phyloP scores from a whole-genome alignment of 1,140 invertebrate species.

The Amyelois transitella region DNA sequence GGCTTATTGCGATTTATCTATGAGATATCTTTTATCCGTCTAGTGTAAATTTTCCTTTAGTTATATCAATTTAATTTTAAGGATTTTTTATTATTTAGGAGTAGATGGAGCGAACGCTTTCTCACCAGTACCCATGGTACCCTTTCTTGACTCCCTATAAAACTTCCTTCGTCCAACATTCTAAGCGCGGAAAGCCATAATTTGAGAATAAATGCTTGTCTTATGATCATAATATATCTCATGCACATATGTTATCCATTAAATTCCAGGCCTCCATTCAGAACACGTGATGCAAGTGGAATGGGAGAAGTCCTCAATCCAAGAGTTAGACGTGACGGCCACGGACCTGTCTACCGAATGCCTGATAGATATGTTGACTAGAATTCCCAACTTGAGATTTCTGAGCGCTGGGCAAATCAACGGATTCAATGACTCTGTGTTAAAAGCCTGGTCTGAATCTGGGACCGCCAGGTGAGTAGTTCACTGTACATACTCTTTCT shows the following conservation, averaged over 20 bases:
- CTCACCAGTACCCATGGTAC: too few relatives aligned
- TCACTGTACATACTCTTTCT: neutral
- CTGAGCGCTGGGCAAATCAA: slow-evolving; percentile 97
- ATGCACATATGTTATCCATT: neutral
- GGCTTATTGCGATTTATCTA: too few relatives aligned
- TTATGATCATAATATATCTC: too few relatives aligned
- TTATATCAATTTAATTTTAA: too few relatives aligned
- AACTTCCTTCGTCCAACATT: too few relatives aligned
- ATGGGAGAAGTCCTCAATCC: slow-evolving; percentile 96
- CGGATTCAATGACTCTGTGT: slow-evolving; percentile 95
- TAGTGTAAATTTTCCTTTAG: too few relatives aligned
- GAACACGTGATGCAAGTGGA: slow-evolving; percentile 95
- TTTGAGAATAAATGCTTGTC: too few relatives aligned
- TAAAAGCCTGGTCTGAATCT: slow-evolving; percentile 91
- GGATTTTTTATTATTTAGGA: too few relatives aligned
- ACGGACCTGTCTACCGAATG: slow-evolving; percentile 97
- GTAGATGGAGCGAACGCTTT: too few relatives aligned
- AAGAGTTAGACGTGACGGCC: slow-evolving; percentile 97
- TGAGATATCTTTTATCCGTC: too few relatives aligned
- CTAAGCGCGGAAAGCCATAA: too few relatives aligned
- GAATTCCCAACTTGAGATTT: slow-evolving; percentile 91
- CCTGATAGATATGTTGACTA: slow-evolving; percentile 91
- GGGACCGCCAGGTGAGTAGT: slow-evolving; percentile 81
- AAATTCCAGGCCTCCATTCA: slow-evolving; percentile 84
- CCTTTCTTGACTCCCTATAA: too few relatives aligned